Evolutionary conservation across 2,113 vertebrate genomes (phyloP).

Genomic region (Agapornis roseicollis): DNA sequence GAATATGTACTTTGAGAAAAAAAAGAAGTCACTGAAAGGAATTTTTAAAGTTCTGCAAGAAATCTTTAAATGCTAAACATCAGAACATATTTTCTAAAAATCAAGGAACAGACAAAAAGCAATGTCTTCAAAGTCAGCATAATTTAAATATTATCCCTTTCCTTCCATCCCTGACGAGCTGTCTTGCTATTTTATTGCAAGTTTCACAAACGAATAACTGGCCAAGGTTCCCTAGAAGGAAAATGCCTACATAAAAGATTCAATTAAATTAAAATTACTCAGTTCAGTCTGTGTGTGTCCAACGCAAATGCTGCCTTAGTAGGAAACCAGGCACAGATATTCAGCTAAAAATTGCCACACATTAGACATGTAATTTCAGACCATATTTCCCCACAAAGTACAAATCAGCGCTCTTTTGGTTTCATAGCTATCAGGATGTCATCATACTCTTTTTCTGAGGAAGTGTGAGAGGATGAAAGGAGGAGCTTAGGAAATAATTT

Average conservation of each 20-base stretch:
- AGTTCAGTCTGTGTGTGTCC: constrained; percentile 20
- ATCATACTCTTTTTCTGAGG: constrained; percentile 1
- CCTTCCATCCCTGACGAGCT: constrained; percentile 41
- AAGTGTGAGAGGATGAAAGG: constrained; percentile 7
- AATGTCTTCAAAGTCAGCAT: constrained; percentile 41
- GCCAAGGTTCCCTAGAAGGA: constrained; percentile 51
- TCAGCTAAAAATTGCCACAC: constrained; percentile 38
- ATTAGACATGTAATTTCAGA: constrained; percentile 50
- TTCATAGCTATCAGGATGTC: constrained; percentile 4
- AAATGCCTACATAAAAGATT: constrained; percentile 58
- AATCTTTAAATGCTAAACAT: not conserved
- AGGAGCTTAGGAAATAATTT: constrained; percentile 10
- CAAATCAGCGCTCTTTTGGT: not conserved
- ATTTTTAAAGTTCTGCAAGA: not conserved
- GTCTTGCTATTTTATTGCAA: constrained; percentile 52
- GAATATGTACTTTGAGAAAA: not conserved
- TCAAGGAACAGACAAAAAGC: not conserved
- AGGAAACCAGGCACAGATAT: constrained; percentile 13
- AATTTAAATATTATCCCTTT: constrained; percentile 36
- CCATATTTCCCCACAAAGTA: constrained; percentile 31
- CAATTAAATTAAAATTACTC: constrained; percentile 56
- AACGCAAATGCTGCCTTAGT: constrained; percentile 17
- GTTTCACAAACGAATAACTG: constrained; percentile 54
- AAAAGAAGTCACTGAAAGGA: not conserved
- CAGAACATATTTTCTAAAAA: not conserved